Evolutionary conservation across 2,797 vertebrate species (phyloP), one percentile per base, ranked within the genome.

Genomic region (Acanthurus lineatus): DNA sequence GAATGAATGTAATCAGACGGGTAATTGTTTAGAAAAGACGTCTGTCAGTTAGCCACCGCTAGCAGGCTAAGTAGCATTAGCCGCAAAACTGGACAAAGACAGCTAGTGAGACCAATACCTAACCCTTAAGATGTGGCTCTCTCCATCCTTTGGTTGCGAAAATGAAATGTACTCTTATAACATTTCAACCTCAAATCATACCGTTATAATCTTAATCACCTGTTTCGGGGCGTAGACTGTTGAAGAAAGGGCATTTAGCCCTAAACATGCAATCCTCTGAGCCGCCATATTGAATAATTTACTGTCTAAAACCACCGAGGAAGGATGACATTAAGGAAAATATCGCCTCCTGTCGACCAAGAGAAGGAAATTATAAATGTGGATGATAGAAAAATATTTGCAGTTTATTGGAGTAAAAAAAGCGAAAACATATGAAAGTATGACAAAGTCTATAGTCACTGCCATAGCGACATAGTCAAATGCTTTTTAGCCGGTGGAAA

Each of bases 201-300:
- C 6, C 0, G 0, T 45, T 35, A 25, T 1, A 52, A 20, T 1
- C 3, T 38, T 1, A 9, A 17, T 72, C 90, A 94, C 94, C 94
- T 94, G 91, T 25, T 92, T 89, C 1, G 89, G 88, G 19, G 85
- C 84, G 76, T 9, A 80, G 15, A 86, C 45, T 12, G 70, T 52
- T 2, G 81, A 83, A 66, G 86, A 85, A 72, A 94, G 79, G 73
- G 69, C 79, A 82, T 89, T 91, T 35, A 91, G 52, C 8, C 96
- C 94, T 0, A 91, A 48, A 80, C 85, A 88, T 69, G 93, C 52
- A 75, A 94, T 3, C 54, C 74, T 90, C 68, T 64, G 80, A 1
- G 89, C 87, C 40, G 94, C 94, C 95, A 96, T 95, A n/a, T 91
- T 94, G 74, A 25, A 69, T 53, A 6, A 3, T 2, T 6, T 40